phyloP scores from a whole-genome alignment of 2,797 vertebrate genomes.

The Anguilla pacifica region DNA sequence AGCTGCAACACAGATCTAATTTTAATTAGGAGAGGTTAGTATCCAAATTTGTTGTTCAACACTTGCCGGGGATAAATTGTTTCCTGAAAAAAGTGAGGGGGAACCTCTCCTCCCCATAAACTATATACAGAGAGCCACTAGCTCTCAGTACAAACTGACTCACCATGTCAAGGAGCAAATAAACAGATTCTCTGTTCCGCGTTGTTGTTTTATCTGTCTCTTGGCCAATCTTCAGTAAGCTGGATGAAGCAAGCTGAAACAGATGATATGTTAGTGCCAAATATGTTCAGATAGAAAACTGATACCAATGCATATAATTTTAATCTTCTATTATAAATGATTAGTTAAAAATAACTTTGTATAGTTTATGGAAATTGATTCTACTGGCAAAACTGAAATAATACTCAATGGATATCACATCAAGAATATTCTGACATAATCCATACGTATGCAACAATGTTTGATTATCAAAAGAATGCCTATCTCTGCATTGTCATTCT shows the following conservation, averaged over 20 bases:
- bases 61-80: not conserved
- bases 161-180: slow-evolving; percentile 83
- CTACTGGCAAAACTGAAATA: not conserved
- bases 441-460: not conserved
- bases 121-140: not conserved
- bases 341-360: no score
- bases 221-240: slow-evolving; percentile 83
- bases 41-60: not conserved
- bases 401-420: not conserved
- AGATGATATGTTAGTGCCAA: not conserved
- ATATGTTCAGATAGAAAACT: not conserved
- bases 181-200: slow-evolving; percentile 83
- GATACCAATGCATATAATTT: not conserved
- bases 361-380: not conserved
- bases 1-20: not conserved
- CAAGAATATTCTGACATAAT: not conserved
- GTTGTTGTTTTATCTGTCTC: slow-evolving; percentile 84
- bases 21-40: not conserved
- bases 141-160: slow-evolving; percentile 38
- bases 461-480: no score
- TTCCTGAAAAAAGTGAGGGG: not conserved
- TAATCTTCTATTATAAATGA: not conserved
- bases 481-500: no score
- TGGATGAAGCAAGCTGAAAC: slow-evolving; percentile 80
- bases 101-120: not conserved